These are phyloP conservation scores for Cataglyphis albicans DNA, from an alignment of 2,888 invertebrate genomes.

Conservation along the genomic window DNA sequence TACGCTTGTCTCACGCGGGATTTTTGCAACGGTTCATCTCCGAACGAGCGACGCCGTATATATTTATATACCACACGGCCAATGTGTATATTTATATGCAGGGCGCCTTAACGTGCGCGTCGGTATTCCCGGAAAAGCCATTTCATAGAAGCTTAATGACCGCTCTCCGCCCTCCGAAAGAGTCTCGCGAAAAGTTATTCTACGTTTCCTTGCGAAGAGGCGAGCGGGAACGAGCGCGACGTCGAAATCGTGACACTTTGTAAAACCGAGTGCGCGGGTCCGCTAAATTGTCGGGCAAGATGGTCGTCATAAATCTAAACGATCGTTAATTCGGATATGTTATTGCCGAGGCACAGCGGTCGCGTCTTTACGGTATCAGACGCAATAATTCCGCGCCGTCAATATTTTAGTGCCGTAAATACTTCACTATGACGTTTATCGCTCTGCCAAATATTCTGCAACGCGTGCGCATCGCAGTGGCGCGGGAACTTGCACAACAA, in stretches of 20 bases:
- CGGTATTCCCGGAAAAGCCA: conserved; percentile 60
- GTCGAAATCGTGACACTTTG: conserved; percentile 61
- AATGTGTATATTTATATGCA: conserved; percentile 71
- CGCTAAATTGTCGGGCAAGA: conserved; percentile 55
- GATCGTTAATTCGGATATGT: conserved; percentile 64
- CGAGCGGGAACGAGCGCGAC: not conserved
- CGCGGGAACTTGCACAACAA: not conserved
- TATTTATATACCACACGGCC: conserved; percentile 69
- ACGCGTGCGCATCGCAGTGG: not conserved
- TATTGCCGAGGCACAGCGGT: conserved; percentile 41
- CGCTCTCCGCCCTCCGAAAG: conserved; percentile 16
- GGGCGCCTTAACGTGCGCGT: conserved; percentile 36
- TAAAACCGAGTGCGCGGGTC: not conserved
- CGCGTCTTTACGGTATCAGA: conserved; percentile 55
- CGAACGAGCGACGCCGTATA: conserved; percentile 36
- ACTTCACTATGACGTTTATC: conserved; percentile 64
- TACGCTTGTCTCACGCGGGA: not conserved
- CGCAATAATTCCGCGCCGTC: conserved; percentile 64
- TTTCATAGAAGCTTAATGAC: conserved; percentile 61
- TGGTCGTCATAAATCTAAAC: conserved; percentile 58
- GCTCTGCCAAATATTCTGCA: conserved; percentile 13
- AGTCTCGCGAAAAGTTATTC: conserved; percentile 38
- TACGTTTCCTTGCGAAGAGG: conserved; percentile 12
- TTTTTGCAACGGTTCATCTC: conserved; percentile 31
- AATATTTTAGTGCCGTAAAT: conserved; percentile 69